These are phyloP conservation scores for Cyphomyrus plagiostoma DNA, from an alignment of 2,113 vertebrate genomes.

Conservation along the genomic window DNA sequence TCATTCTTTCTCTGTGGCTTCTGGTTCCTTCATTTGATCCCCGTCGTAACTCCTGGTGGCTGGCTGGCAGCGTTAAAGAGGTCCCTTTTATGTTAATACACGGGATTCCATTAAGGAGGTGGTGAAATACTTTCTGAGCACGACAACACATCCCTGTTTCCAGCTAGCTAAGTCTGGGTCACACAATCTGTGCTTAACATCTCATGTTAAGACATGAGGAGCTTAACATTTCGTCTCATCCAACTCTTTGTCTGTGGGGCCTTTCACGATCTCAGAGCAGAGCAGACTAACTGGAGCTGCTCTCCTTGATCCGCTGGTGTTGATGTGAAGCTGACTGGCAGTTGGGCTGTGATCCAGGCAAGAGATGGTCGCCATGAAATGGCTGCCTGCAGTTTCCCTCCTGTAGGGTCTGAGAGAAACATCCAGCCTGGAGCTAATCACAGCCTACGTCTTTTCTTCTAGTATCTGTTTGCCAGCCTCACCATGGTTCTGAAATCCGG, in stretches of 20 bases:
- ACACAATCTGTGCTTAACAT: not conserved
- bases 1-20: conserved; percentile 7
- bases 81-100: not conserved
- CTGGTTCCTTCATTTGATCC: conserved; percentile 17
- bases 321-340: not conserved
- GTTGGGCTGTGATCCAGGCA: not conserved
- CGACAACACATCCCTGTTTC: not conserved
- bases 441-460: not conserved
- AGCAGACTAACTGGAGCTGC: not conserved
- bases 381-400: not conserved
- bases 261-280: not conserved
- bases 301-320: not conserved
- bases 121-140: not conserved
- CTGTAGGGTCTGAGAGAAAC: not conserved
- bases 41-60: not conserved
- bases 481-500: not conserved
- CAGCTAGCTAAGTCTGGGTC: not conserved
- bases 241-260: not conserved
- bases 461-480: not conserved
- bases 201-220: not conserved
- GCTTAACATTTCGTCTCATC: no score
- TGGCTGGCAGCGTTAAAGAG: not conserved
- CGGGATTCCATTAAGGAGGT: not conserved
- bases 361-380: not conserved
- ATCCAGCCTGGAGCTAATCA: not conserved